Conservation (phyloP, 2,797 vertebrate genomes). For the Channallabes apus region DNA sequence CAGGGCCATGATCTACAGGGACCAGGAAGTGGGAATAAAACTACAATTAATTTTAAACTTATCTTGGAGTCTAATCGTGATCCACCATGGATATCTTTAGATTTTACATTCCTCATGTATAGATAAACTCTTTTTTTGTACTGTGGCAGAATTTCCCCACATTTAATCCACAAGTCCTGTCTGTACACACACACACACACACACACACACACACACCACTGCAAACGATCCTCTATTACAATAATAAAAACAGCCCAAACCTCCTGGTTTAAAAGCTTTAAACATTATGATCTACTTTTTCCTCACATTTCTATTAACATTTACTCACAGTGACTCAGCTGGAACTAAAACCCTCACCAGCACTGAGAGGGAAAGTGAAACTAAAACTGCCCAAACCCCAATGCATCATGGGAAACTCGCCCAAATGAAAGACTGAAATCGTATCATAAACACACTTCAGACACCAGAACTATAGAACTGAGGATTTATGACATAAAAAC, state of each 20-base stretch:
- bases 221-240: too few species aligned
- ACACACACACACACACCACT: too few species aligned
- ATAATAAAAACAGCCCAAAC: neutral
- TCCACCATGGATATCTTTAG: neutral
- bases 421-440: neutral
- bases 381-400: slow-evolving; percentile 25
- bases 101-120: too few species aligned
- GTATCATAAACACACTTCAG: neutral
- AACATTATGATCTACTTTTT: neutral
- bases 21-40: neutral
- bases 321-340: slow-evolving; percentile 14
- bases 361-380: slow-evolving; percentile 69
- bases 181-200: too few species aligned
- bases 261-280: neutral
- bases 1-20: slow-evolving; percentile 58
- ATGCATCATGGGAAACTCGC: slow-evolving; percentile 64
- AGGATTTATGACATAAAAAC: neutral
- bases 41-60: too few species aligned
- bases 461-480: neutral
- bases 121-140: too few species aligned
- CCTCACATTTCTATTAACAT: neutral
- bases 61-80: neutral
- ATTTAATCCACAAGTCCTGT: neutral
- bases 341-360: neutral
- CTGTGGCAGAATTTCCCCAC: neutral